These are phyloP conservation scores for Temnothorax unifasciatus DNA, from an alignment of 2,888 invertebrate genomes.

Conservation along the genomic window DNA sequence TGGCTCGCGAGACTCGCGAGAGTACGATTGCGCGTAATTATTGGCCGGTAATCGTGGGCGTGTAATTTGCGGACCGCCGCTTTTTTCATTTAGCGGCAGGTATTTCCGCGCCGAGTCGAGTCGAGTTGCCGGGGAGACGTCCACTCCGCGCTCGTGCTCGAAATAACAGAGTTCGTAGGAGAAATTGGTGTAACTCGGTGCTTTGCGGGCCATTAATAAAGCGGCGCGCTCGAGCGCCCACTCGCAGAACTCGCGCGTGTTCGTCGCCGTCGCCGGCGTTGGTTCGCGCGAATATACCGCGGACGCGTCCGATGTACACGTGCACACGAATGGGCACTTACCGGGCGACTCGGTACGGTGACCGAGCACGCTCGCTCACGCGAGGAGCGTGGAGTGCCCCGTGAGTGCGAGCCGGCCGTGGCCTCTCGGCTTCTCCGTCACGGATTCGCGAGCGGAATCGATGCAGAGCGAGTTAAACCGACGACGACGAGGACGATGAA, in stretches of 20 bases:
- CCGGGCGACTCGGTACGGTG: slow-evolving; percentile 51
- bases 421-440: slow-evolving; percentile 54
- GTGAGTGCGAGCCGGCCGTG: slow-evolving; percentile 3
- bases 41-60: slow-evolving; percentile 58
- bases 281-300: slow-evolving; percentile 44
- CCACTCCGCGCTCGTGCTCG: slow-evolving; percentile 27
- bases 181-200: slow-evolving; percentile 70
- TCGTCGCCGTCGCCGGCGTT: slow-evolving; percentile 24
- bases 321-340: slow-evolving; percentile 53
- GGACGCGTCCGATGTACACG: slow-evolving; percentile 27
- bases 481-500: slow-evolving; percentile 17
- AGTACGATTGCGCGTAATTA: slow-evolving; percentile 50
- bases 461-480: slow-evolving; percentile 33
- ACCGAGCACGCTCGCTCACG: slow-evolving; percentile 65
- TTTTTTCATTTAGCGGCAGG: slow-evolving; percentile 40
- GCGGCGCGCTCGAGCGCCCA: slow-evolving; percentile 54
- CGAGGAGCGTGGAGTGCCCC: slow-evolving; percentile 49
- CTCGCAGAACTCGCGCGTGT: slow-evolving; percentile 63
- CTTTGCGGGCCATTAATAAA: slow-evolving; percentile 73
- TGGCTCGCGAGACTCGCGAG: background rate
- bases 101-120: slow-evolving; percentile 7
- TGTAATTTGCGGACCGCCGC: slow-evolving; percentile 53
- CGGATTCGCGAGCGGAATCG: slow-evolving; percentile 60
- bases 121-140: background rate
- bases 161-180: slow-evolving; percentile 69